Evolutionary conservation across 2,113 vertebrate species (phyloP).

Genomic region (Geococcyx californianus): DNA sequence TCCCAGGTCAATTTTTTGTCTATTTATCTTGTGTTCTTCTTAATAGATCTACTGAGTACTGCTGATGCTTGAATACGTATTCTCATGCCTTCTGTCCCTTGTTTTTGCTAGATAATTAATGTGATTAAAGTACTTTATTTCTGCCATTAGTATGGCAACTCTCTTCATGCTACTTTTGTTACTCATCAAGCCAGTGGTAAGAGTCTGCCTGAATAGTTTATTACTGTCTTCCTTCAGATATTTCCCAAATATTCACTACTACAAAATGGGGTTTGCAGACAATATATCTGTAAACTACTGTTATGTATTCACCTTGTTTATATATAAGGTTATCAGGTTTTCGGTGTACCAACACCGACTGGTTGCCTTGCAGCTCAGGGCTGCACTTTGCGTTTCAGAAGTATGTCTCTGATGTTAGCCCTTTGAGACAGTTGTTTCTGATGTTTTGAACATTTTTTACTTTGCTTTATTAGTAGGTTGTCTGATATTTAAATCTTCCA

Average conservation of each 20-base stretch:
- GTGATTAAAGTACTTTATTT: neutral
- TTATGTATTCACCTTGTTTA: neutral
- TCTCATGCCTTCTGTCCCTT: neutral
- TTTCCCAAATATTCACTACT: neutral
- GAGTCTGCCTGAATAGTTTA: neutral
- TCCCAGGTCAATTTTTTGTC: neutral
- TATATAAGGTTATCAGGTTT: neutral
- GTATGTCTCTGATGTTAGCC: neutral
- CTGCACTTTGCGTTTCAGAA: neutral
- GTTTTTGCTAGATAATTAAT: neutral
- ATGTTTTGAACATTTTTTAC: neutral
- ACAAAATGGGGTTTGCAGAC: neutral
- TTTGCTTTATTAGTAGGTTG: neutral
- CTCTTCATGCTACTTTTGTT: neutral
- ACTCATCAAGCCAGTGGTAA: neutral
- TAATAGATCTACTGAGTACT: neutral
- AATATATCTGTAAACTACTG: neutral
- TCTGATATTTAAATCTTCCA: neutral
- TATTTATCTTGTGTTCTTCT: neutral
- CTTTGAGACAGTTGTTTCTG: neutral
- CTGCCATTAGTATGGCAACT: neutral
- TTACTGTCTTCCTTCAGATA: neutral
- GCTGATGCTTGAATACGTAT: fast-evolving
- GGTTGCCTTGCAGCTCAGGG: neutral
- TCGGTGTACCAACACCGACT: neutral